A percentile compares a stretch with the other conserved stretches of the same genome.
These are phyloP conservation scores for Xenus cinereus DNA, from an alignment of 2,113 vertebrate species.

Conservation along the genomic window DNA sequence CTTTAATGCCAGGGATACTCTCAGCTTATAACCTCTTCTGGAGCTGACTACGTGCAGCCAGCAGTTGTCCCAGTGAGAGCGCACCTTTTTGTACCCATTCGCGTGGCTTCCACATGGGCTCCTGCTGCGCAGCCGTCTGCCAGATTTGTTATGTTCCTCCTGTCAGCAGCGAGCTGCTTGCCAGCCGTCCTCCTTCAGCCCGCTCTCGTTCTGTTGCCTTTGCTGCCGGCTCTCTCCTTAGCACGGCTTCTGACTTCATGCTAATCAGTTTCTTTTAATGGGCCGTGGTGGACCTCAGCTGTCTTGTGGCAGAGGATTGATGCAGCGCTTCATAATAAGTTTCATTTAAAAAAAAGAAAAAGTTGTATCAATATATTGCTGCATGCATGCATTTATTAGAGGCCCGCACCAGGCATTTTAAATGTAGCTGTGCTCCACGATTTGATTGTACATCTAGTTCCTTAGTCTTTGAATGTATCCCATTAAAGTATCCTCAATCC, in stretches of 20 bases:
- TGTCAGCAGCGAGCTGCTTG: not conserved
- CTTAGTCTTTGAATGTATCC: not conserved
- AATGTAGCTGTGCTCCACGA: not conserved
- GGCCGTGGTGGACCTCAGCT: not conserved
- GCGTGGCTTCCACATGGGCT: not conserved
- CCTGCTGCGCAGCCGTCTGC: not conserved
- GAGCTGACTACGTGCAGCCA: not conserved
- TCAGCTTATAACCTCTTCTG: not conserved
- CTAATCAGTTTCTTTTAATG: not conserved
- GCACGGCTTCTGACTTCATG: not conserved
- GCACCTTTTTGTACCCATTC: not conserved
- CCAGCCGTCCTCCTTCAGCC: not conserved
- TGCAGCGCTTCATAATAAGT: not conserved
- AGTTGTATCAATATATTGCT: not conserved
- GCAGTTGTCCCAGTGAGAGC: not conserved
- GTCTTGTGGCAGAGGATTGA: not conserved
- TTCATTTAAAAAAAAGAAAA: not conserved
- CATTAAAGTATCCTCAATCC: not conserved
- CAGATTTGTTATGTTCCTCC: not conserved
- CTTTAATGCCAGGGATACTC: not conserved
- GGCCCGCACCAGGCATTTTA: not conserved
- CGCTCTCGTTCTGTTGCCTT: not conserved
- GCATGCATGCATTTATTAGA: not conserved
- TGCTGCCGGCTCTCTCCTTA: not conserved
- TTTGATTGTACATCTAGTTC: not conserved